Base-by-base conservation (phyloP, 2,888 invertebrate genomes). In the Caenorhabditis sp. region DNA sequence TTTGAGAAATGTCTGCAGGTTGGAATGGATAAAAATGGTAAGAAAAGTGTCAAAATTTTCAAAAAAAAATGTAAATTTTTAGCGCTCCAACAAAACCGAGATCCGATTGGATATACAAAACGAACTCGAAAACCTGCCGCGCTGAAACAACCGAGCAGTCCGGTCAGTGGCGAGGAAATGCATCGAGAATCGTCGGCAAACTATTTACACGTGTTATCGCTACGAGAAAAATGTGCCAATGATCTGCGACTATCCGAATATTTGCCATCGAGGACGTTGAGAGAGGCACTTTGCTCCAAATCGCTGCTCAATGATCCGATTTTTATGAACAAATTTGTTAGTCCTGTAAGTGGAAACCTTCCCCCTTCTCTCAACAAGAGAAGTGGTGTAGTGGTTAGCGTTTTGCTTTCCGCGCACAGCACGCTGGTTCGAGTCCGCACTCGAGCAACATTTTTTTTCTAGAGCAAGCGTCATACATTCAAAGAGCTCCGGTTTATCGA, bases 91-190 rank as follows among this genome's bases (percentile, higher is more conserved):
- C 86, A 86, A 65, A 86, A 84, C 59, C 79, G 86, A 6, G 86
- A 86, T 62, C 86, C 86, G 14, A 86, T 86, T 26, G 86, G 86
- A n/a, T 86, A 86, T 66, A 86, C 86, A 17, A 86, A 86, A 62
- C 68, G 86, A 5, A 66, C 81, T 23, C 64, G 85, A 24, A 66
- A 85, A 43, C 43, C 43, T 12, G 14, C 3, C 3, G 3, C 43
- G 3, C 81, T 83, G 26, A 74, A 72, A 0, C 64, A 70, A 51
- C 63, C 64, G n/a, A 66, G 66, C 2, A 66, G 60, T 60, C 55
- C 53, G 51, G 68, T 65, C 10, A 59, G 59, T 49, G 59, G 49
- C 24, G 59, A 59, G 49, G 49, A 14, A 50, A 10, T 8, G 51
- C 55, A 31, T 31, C 31, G 31, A 31, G 31, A 17, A 3, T 36